Evolutionary conservation across 1,140 invertebrate species (phyloP).

Genomic region (Brachionus asplanchnoidis): DNA sequence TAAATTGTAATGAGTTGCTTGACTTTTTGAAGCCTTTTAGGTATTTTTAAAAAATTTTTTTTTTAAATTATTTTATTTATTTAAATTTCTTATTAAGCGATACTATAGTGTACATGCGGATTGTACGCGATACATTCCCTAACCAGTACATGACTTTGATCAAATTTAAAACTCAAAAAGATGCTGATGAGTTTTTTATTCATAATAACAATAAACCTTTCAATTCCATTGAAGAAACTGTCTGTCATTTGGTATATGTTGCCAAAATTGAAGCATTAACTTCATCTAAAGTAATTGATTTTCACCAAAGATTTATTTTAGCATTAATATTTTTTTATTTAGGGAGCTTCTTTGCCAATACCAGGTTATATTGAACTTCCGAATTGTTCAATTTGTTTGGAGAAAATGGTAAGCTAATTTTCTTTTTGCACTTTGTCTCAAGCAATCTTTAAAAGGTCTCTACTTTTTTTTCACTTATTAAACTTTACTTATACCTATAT

Average conservation of each 20-base stretch:
- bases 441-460: too few relatives aligned
- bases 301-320: neutral
- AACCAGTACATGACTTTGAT: constrained; percentile 96
- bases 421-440: neutral
- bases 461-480: too few relatives aligned
- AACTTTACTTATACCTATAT: too few relatives aligned
- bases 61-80: neutral
- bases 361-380: constrained; percentile 81
- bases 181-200: constrained; percentile 83
- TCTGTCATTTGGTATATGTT: constrained; percentile 91
- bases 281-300: constrained; percentile 60
- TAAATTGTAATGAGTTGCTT: constrained; percentile 86
- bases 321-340: constrained; percentile 41
- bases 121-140: constrained; percentile 74
- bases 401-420: constrained; percentile 64
- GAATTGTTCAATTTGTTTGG: constrained; percentile 92
- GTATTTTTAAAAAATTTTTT: constrained; percentile 46
- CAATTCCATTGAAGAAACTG: constrained; percentile 81
- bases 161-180: constrained; percentile 70
- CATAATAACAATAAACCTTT: constrained; percentile 85
- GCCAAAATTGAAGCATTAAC: constrained; percentile 76
- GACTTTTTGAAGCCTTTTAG: constrained; percentile 87
- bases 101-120: constrained; percentile 81
- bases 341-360: constrained; percentile 54
- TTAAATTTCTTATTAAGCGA: constrained; percentile 58